Evolutionary conservation across 2,888 invertebrate species (phyloP).

Genomic region (Xestoiulus laeticollis): DNA sequence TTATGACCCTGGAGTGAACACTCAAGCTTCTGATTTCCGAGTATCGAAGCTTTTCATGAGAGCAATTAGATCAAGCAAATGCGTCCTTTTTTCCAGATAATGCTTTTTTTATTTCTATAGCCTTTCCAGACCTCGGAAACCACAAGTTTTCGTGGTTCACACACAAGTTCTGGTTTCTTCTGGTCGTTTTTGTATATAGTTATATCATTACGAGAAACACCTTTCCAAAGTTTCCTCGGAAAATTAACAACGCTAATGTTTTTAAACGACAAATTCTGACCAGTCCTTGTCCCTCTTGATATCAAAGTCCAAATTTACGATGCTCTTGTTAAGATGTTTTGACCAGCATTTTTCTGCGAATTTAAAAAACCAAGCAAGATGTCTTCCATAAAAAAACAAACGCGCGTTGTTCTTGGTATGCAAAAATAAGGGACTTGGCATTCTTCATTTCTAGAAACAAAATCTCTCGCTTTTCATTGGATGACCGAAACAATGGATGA

Average conservation of each 20-base stretch:
- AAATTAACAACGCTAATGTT: not conserved
- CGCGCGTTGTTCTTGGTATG: not conserved
- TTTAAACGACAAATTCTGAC: not conserved
- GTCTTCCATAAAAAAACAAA: not conserved
- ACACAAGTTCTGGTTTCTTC: not conserved
- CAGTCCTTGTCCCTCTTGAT: not conserved
- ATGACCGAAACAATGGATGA: not conserved
- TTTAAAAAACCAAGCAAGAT: not conserved
- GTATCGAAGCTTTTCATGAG: conserved; percentile 11
- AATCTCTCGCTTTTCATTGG: not conserved
- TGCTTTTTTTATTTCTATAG: not conserved
- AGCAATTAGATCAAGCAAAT: not conserved
- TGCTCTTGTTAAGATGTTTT: not conserved
- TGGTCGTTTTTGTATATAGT: not conserved
- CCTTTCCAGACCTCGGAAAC: not conserved
- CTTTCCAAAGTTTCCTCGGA: not conserved
- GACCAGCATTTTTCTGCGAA: not conserved
- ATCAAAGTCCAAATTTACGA: not conserved
- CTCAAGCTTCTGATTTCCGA: conserved; percentile 12
- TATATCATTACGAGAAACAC: not conserved
- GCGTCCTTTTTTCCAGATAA: not conserved
- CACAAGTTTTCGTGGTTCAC: not conserved
- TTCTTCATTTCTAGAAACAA: not conserved
- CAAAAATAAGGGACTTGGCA: not conserved
- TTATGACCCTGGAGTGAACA: not conserved